Base-by-base conservation (phyloP, 2,113 vertebrate species). In the Protobothrops flavoviridis region DNA sequence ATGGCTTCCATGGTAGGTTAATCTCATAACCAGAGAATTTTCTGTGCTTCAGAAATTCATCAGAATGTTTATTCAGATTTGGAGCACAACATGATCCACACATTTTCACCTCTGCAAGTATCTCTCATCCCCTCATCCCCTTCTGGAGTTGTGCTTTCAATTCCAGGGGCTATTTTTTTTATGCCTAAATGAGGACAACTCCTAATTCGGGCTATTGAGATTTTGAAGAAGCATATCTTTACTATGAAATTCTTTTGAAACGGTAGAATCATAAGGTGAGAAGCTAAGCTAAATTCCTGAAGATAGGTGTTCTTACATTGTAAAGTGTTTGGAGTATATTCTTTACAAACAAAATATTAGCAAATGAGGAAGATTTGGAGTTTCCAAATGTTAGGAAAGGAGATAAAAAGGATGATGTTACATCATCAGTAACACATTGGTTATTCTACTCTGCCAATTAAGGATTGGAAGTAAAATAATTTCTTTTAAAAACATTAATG, bases 101-200 rank as follows among this genome's bases (percentile, higher is more conserved):
- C 23, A 24, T 39, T 39, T 6, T 92, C 17, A 53, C 29, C 7
- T 20, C 64, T 93, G 59, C 48, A 88, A 1, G 92, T 88, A 94
- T 26, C 90, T 93, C 85, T 88, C 43, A 50, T 45, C 50, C 15
- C 85, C 86, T 92, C 43, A 50, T 45, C 50, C 15, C 74, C 86
- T 92, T n/a, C 89, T 69, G 21, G 88, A 94, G 93, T 95, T 90
- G 48, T 61, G 23, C 11, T 95, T 95, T 61, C 0, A 93, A 81
- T 95, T 92, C 95, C 96, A 96, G 94, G 89, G 95, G 69, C 93
- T 96, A 93, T 87, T 97, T 96, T 96, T 96, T 94, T 11, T 12
- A 9, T 0, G 87, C 92, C 29, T 61, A 50, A 64, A 15, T n/a
- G 20, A 88, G 61, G 94, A 55, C 95, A 95, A 92, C 95, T 95